These are phyloP conservation scores for Siphlonurus alternatus DNA, from an alignment of 2,888 invertebrate species.

Conservation along the genomic window DNA sequence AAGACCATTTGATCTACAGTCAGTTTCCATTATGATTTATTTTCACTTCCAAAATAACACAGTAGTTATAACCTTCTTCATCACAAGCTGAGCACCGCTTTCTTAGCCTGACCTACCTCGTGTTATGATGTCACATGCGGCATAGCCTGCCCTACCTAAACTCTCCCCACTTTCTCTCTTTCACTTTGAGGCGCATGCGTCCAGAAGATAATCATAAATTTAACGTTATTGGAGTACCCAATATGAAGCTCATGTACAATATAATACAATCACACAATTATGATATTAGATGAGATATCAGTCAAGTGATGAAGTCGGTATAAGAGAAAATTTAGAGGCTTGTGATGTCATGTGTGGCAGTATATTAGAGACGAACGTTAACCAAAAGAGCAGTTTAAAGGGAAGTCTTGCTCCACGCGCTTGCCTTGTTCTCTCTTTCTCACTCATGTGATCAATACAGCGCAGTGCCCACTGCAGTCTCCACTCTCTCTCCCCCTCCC, in stretches of 20 bases:
- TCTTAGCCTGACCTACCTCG: not conserved
- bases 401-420: not conserved
- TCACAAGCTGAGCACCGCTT: not conserved
- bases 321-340: not conserved
- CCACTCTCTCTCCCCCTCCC: not conserved
- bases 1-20: not conserved
- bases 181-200: not conserved
- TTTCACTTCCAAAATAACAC: not conserved
- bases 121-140: not conserved
- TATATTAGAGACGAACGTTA: too few relatives aligned
- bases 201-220: not conserved
- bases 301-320: not conserved
- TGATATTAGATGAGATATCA: not conserved
- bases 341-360: too few relatives aligned
- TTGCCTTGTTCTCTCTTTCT: not conserved
- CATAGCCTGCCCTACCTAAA: not conserved
- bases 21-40: not conserved
- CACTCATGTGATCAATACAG: not conserved
- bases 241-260: not conserved
- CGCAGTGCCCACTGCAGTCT: not conserved
- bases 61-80: not conserved
- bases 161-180: not conserved
- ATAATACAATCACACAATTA: not conserved
- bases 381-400: not conserved
- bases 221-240: not conserved